A percentile compares a stretch with the other conserved stretches of the same genome.
phyloP scores from a whole-genome alignment of 2,113 vertebrate genomes.

The Heteronetta atricapilla region DNA sequence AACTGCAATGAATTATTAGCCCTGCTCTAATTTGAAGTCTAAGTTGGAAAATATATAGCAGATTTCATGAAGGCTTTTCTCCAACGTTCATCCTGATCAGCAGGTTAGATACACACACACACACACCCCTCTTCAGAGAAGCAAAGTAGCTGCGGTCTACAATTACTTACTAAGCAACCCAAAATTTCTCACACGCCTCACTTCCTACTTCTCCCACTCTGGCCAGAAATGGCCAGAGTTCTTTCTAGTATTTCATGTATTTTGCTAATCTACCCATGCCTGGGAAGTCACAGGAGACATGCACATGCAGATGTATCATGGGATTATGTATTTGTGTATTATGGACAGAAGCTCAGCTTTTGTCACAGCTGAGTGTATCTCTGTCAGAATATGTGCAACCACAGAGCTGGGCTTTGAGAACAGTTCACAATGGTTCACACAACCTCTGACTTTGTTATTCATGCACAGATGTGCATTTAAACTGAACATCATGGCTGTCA shows the following conservation, averaged over 20 bases:
- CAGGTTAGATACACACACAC: not conserved
- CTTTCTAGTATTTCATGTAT: not conserved
- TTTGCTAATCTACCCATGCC: not conserved
- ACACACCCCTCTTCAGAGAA: not conserved
- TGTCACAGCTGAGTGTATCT: not conserved
- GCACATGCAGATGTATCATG: not conserved
- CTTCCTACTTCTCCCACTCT: not conserved
- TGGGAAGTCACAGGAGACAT: not conserved
- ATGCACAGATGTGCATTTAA: not conserved
- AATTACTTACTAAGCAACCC: not conserved
- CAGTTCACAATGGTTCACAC: not conserved
- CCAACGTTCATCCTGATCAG: not conserved
- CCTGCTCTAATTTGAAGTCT: not conserved
- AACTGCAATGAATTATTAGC: not conserved
- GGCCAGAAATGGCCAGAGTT: not conserved
- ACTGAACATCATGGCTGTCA: not conserved
- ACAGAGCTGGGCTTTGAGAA: not conserved
- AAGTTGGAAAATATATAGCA: not conserved
- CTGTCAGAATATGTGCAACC: fast-evolving
- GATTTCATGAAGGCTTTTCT: not conserved
- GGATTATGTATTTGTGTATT: too few species aligned
- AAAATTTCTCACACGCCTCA: not conserved
- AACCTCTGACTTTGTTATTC: not conserved
- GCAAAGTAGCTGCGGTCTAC: not conserved
- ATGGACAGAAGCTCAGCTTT: not conserved